Evolutionary conservation across 2,888 invertebrate species (phyloP).

Genomic region (Eulithis prunata): DNA sequence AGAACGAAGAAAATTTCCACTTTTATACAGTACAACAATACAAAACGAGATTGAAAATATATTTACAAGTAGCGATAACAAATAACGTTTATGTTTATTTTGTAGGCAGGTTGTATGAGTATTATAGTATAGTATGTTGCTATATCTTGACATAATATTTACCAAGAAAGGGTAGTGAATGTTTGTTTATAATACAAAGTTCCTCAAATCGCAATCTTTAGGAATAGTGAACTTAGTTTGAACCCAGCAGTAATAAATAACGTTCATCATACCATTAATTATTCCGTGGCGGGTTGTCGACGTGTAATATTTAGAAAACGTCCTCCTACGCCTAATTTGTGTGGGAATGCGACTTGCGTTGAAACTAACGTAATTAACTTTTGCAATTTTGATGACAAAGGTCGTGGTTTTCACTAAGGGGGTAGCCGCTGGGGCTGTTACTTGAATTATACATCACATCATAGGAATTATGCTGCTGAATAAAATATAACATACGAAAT

Average conservation of each 20-base stretch:
- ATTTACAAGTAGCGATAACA: conserved; percentile 11
- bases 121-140: neutral
- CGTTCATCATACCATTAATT: conserved; percentile 58
- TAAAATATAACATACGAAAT: conserved; percentile 5
- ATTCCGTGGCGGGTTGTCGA: conserved; percentile 52
- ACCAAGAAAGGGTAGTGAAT: neutral
- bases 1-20: conserved; percentile 33
- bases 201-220: conserved; percentile 36
- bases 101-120: conserved; percentile 4
- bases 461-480: neutral
- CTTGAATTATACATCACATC: conserved; percentile 21
- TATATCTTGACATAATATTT: neutral
- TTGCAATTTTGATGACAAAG: conserved; percentile 52
- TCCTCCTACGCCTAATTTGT: conserved; percentile 62
- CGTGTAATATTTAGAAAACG: conserved; percentile 65
- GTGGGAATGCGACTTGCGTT: conserved; percentile 51
- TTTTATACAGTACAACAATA: conserved; percentile 12
- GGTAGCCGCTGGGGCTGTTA: conserved; percentile 1
- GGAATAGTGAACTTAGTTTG: conserved; percentile 33
- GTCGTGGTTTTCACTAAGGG: conserved; percentile 39
- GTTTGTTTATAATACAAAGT: conserved; percentile 20
- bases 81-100: conserved; percentile 1
- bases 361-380: conserved; percentile 52
- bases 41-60: conserved; percentile 18
- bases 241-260: conserved; percentile 53